Base-by-base conservation (phyloP, 2,113 vertebrate species). In the Mustela nigripes region DNA sequence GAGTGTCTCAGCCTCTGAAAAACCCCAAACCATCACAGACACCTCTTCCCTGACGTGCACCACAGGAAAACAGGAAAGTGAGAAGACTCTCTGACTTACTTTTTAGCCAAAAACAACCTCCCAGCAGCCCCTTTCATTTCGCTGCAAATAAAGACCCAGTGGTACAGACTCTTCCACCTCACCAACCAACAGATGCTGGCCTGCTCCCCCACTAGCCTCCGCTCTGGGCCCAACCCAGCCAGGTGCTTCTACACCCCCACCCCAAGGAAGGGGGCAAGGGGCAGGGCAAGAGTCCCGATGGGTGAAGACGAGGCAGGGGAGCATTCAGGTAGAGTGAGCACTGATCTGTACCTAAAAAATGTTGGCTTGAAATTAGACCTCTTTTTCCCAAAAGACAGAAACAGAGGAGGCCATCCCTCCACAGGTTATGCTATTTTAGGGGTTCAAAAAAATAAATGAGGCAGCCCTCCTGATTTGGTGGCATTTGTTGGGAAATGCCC, bases 21-120 rank as follows among this genome's bases (percentile, higher is more conserved):
- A 69, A 22, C 53, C 63, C 74, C 39, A 87, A 63, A 80, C 67
- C 62, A 62, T 85, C 50, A 60, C 33, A 62, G 76, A 69, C 74
- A 88, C 84, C 24, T 95, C 89, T 79, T 65, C 69, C 84, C 62
- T 69, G 56, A 86, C 4, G 10, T 12, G 63, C 2, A 22, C 56
- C 22, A 31, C 56, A 78, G 53, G 73, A 81, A 95, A 96, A 89
- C 94, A 95, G 95, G 91, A 96, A 69, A 92, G 65, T 71, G 53
- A 71, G 86, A 89, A 76, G 80, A 71, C 89, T 78, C 65, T 26
- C 56, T 76, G 69, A 79, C 79, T 89, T 8, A 22, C n/a, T 82
- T 53, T 84, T 24, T 50, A 31, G 85, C 85, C 93, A 92, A 63
- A 92, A 87, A 21, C 24, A 88, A 95, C 26, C 63, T 87, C 39